Conservation (phyloP, 2,113 vertebrate genomes). For the Lontra canadensis region DNA sequence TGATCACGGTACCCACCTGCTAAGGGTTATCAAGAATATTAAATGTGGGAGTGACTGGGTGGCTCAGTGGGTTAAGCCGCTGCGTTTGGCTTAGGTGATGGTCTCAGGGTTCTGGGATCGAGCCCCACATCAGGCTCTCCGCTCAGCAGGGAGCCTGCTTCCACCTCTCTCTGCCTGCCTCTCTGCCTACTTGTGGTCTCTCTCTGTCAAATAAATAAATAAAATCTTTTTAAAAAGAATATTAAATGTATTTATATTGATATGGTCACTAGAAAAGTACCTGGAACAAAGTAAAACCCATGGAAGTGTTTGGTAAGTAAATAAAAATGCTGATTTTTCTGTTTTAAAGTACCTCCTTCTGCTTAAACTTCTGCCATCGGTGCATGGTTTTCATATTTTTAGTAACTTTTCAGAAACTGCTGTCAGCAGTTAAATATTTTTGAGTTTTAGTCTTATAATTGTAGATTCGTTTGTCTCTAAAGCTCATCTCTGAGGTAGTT, state of each 20-base stretch:
- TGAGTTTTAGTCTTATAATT: slow-evolving; percentile 50
- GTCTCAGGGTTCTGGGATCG: too few species aligned
- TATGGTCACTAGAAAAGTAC: not conserved
- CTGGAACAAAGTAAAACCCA: not conserved
- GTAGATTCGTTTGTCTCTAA: slow-evolving; percentile 29
- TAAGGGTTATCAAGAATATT: not conserved
- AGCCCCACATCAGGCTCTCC: too few species aligned
- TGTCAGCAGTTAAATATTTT: slow-evolving; percentile 41
- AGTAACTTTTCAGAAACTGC: slow-evolving; percentile 50
- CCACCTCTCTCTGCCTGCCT: too few species aligned
- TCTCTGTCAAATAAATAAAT: too few species aligned
- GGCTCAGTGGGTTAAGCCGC: too few species aligned
- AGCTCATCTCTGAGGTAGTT: slow-evolving; percentile 66
- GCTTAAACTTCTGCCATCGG: not conserved
- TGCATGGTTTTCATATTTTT: slow-evolving; percentile 5
- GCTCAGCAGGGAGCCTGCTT: too few species aligned
- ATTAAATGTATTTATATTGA: not conserved
- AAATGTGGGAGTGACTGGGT: not conserved
- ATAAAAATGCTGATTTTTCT: not conserved
- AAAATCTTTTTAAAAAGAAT: not conserved
- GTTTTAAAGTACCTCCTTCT: not conserved
- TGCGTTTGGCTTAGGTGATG: too few species aligned
- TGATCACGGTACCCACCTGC: not conserved
- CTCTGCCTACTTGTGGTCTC: too few species aligned
- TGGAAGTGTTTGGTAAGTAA: not conserved